Percentiles rank a stretch among this genome's conserved stretches.
These are phyloP conservation scores for Nephrotoma appendiculata DNA, from an alignment of 2,888 invertebrate species.

Conservation along the genomic window DNA sequence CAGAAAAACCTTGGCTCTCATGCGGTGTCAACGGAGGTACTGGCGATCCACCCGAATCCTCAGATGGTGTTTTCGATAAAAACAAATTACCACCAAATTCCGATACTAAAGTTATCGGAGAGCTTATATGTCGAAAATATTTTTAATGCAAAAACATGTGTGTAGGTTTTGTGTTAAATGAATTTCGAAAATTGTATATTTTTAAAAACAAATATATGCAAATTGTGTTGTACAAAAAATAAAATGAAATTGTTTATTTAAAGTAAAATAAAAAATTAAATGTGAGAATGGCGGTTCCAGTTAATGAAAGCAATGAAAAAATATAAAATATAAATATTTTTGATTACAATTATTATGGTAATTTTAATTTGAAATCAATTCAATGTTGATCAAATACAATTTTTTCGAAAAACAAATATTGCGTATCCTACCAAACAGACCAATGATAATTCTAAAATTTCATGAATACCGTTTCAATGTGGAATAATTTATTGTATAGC, in stretches of 20 bases:
- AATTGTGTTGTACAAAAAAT: neutral
- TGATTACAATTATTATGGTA: neutral
- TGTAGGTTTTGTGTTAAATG: neutral
- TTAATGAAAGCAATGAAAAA: neutral
- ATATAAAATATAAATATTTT: neutral
- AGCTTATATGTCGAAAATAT: conserved; percentile 36
- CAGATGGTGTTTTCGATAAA: conserved; percentile 81
- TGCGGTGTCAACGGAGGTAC: conserved; percentile 49
- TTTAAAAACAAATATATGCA: neutral
- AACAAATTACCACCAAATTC: conserved; percentile 92
- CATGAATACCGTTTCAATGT: too few relatives aligned
- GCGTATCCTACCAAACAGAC: too few relatives aligned
- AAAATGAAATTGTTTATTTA: neutral
- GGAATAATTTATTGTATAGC: too few relatives aligned
- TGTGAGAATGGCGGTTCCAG: neutral
- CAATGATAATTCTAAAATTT: too few relatives aligned
- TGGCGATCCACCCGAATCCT: conserved; percentile 60
- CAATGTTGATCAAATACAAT: neutral
- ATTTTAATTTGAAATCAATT: neutral
- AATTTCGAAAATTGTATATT: neutral
- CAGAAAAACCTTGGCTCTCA: conserved; percentile 38
- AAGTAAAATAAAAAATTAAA: neutral
- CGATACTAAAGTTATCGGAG: conserved; percentile 84
- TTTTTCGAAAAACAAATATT: too few relatives aligned
- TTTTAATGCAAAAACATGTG: neutral